Percentiles rank a stretch among this genome's conserved stretches.
These are phyloP conservation scores for Chelonus formosanus DNA, from an alignment of 2,888 invertebrate genomes.

Conservation along the genomic window DNA sequence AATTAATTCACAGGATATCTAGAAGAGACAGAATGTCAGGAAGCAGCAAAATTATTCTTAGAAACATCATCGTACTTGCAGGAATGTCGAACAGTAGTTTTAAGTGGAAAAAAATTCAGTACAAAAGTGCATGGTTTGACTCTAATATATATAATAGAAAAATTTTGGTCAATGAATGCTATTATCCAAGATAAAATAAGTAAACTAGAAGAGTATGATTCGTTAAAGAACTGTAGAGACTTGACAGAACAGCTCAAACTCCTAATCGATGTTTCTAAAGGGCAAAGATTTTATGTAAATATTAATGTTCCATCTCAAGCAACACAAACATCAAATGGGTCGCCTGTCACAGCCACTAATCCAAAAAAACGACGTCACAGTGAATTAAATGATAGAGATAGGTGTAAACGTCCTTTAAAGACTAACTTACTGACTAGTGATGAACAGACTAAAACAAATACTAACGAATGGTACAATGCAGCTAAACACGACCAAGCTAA, in stretches of 20 bases:
- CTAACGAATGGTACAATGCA: no score
- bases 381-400: constrained; percentile 51
- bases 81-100: constrained; percentile 51
- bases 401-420: constrained; percentile 48
- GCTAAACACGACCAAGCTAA: no score
- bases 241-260: constrained; percentile 58
- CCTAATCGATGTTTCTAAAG: constrained; percentile 55
- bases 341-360: constrained; percentile 55
- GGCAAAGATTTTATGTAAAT: constrained; percentile 60
- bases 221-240: constrained; percentile 54
- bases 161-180: constrained; percentile 53
- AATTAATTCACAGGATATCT: constrained; percentile 54
- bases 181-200: constrained; percentile 58
- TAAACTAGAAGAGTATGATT: constrained; percentile 53
- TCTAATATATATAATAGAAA: constrained; percentile 57
- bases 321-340: constrained; percentile 46
- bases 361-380: constrained; percentile 55
- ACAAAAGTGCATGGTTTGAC: constrained; percentile 55
- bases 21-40: constrained; percentile 54
- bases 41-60: constrained; percentile 54
- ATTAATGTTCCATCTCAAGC: constrained; percentile 58
- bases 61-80: constrained; percentile 52
- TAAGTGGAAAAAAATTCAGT: constrained; percentile 51
- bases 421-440: not conserved
- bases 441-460: no score